Evolutionary conservation across 2,797 vertebrate genomes (phyloP).

Genomic region (Glossophaga mutica): DNA sequence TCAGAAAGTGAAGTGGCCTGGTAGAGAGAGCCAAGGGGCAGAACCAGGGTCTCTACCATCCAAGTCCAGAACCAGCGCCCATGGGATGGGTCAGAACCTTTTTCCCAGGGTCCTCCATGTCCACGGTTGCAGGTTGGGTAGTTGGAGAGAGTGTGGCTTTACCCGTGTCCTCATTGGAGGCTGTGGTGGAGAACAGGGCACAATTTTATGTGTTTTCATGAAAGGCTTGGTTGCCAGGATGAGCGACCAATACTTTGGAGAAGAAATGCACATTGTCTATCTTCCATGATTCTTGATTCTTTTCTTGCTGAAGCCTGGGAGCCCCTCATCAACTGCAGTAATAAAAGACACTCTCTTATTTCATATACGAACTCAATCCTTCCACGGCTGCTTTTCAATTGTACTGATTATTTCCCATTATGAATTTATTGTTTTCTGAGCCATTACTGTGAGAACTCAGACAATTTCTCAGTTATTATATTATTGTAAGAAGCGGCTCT

Average conservation of each 20-base stretch:
- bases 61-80: background rate
- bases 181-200: background rate
- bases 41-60: background rate
- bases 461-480: conserved; percentile 44
- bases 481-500: conserved; percentile 35
- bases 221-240: background rate
- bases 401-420: background rate
- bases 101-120: background rate
- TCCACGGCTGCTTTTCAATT: background rate
- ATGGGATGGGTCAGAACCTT: background rate
- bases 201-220: background rate
- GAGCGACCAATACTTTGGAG: background rate
- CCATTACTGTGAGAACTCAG: background rate
- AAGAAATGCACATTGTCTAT: background rate
- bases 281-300: background rate
- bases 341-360: background rate
- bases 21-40: background rate
- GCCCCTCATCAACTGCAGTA: background rate
- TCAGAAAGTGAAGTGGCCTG: background rate
- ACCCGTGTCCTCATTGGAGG: background rate
- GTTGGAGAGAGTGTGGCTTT: background rate
- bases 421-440: conserved; percentile 35
- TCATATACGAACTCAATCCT: background rate
- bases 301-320: background rate
- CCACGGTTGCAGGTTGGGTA: background rate